Base-by-base conservation (phyloP, 2,797 vertebrate genomes). In the Dallia pectoralis region DNA sequence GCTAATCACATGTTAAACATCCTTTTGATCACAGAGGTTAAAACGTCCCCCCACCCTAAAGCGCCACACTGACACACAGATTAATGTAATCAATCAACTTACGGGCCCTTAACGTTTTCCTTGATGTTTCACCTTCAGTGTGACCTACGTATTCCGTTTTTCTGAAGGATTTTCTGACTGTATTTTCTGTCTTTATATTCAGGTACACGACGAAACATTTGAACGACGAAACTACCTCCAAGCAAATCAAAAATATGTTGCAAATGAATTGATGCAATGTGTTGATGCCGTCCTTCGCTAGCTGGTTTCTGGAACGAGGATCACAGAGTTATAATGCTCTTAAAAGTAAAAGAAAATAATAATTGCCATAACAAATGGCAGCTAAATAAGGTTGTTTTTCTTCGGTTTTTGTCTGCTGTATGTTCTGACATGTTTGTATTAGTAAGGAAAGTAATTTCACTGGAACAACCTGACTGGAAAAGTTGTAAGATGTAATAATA, bases 171-270 rank as follows among this genome's bases (percentile, higher is more conserved):
- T 27, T 18, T 63, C 30, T 3, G 62, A 64, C 30, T 64, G 61
- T 64, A 64, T 15, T 8, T 29, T 59, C 25, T 77, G 36, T 36
- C 9, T 69, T 48, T 33, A 65, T 32, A 47, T 36, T 29, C 87
- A 99, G 97, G 95, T 99, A 99, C 91, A 99, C 97, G 78, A 98
- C 97, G 79, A 99, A 98, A 92, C 97, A 99, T 93, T 94, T 99
- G 95, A 97, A 98, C 68, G 97, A 99, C 76, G 97, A 99, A 92
- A 91, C 97, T 91, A 99, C 97, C 93, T 96, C 97, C 93, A 99
- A 98, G 94, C 96, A 98, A 88, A 97, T 98, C 86, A 96, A 94
- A 76, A 94, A 93, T 86, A 96, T 99, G 97, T 89, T 99, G 93
- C 97, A 96, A 92, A 69, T 91, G 83, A 92, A 88, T 70, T 85